Evolutionary conservation across 1,140 invertebrate genomes (phyloP).

Genomic region (Pogonognathellus flavescens): DNA sequence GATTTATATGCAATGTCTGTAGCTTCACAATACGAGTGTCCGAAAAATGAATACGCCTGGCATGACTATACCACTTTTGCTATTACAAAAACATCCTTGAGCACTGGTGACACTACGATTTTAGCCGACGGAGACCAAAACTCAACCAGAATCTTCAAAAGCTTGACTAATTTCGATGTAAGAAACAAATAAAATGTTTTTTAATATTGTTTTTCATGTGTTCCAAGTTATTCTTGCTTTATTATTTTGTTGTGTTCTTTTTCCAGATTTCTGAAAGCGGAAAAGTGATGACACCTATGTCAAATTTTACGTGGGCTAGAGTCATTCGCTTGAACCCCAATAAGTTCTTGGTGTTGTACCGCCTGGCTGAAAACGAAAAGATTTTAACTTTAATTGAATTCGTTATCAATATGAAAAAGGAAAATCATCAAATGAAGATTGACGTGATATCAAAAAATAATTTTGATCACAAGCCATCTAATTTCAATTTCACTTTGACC

Average conservation of each 20-base stretch:
- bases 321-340: background rate
- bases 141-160: background rate
- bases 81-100: background rate
- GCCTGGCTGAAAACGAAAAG: background rate
- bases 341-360: background rate
- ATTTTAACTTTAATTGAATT: background rate
- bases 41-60: background rate
- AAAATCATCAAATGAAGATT: background rate
- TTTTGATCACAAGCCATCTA: background rate
- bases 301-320: background rate
- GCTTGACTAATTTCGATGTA: background rate
- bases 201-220: background rate
- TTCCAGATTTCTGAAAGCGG: background rate
- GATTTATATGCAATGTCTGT: background rate
- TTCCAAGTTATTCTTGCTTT: background rate
- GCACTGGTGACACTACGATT: background rate
- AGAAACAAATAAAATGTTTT: background rate
- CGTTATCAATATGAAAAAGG: background rate
- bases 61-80: background rate
- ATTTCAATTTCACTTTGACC: constrained; percentile 4
- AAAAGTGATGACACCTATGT: background rate
- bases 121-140: background rate
- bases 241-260: background rate
- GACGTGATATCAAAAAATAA: background rate
- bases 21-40: background rate